Conservation (phyloP, 2,888 invertebrate species). For the Drosophila ezoana region DNA sequence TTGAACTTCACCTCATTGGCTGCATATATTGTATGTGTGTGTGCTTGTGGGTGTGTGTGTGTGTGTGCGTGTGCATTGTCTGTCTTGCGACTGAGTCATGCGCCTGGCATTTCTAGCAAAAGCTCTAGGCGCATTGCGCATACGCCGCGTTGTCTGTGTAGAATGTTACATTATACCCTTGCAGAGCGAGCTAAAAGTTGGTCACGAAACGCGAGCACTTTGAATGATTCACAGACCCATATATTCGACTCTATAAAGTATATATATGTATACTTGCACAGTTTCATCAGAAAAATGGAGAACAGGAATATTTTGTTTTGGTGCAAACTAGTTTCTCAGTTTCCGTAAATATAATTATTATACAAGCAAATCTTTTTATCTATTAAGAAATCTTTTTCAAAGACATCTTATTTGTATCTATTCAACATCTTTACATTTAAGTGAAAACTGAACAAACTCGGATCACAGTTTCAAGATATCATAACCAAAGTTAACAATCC, state of each 20-base stretch:
- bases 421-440: no score
- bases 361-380: no score
- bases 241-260: no score
- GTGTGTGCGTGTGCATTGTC: slow-evolving; percentile 15
- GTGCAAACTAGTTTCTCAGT: not conserved
- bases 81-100: slow-evolving; percentile 54
- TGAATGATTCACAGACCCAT: no score
- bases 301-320: not conserved
- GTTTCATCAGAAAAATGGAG: no score
- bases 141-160: slow-evolving; percentile 35
- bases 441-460: no score
- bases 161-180: slow-evolving; percentile 5
- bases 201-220: not conserved
- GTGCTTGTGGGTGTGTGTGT: slow-evolving; percentile 7
- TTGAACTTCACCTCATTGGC: slow-evolving; percentile 74
- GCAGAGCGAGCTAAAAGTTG: not conserved
- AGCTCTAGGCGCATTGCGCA: slow-evolving; percentile 29
- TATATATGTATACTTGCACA: no score
- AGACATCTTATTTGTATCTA: no score
- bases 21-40: not conserved
- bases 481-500: no score
- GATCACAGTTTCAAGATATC: no score
- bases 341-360: no score
- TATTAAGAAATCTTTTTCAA: no score
- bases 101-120: slow-evolving; percentile 45